Base-by-base conservation (phyloP, 2,888 invertebrate genomes). In the Melanotus villosus region DNA sequence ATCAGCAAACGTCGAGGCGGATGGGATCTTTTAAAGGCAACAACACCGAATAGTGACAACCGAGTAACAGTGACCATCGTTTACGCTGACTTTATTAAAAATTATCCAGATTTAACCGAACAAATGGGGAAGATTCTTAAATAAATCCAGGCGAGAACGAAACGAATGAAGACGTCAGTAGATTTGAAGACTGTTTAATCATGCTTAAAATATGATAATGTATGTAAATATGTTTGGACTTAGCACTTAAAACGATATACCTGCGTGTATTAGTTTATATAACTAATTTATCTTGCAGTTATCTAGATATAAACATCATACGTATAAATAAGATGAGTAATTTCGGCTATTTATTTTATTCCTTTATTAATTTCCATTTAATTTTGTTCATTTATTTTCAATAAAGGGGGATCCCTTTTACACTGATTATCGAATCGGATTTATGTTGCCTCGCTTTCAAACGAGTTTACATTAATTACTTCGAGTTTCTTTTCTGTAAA, bases 191-290 rank as follows among this genome's bases (percentile, higher is more conserved):
- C 76, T 78, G 75, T 79, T 79, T 80, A 80, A 80, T 80, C 80
- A 78, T 74, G 72, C 75, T 76, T 79, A 79, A 80, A 78, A 78
- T 80, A 80, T 80, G 79, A 75, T 79, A 80, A 80, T 80, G 75
- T 79, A 79, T 80, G 79, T 79, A 80, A 80, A 80, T 80, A 77
- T 76, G 77, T 75, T 77, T 73, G 72, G 79, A 76, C 75, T 77
- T 75, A 75, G 72, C 75, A 74, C 76, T 77, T 77, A 78, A 73
- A 78, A 79, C 76, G 77, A 75, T 75, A 77, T 76, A 72, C 73
- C 74, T 75, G 68, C 57, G 60, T 68, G 71, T 68, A 71, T 71
- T 71, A 71, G 71, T 71, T 71, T 71, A 71, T 68, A 71, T 65
- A 71, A 65, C 68, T 68, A 71, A 71, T 71, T 71, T 71, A 68